These are phyloP conservation scores for Greenwoodochromis staneri DNA, from an alignment of 2,113 vertebrate species.

Conservation along the genomic window DNA sequence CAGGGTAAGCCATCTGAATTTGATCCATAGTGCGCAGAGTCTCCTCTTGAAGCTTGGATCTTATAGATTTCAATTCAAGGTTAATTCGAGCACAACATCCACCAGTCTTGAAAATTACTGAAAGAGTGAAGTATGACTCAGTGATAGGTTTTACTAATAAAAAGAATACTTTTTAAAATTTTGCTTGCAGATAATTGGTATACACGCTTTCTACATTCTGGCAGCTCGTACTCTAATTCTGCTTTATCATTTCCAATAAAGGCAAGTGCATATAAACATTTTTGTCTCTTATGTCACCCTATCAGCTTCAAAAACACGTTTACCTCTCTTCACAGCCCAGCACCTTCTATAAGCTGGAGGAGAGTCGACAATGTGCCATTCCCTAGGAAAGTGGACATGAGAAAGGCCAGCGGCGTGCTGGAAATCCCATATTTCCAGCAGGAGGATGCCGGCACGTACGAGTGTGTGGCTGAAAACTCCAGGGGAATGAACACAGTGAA, in stretches of 20 bases:
- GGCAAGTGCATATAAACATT: neutral
- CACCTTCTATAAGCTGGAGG: conserved; percentile 87
- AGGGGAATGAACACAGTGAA: conserved; percentile 86
- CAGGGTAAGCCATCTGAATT: neutral
- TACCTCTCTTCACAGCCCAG: conserved; percentile 72
- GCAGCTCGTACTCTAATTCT: neutral
- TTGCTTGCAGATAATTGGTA: neutral
- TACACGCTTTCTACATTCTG: neutral
- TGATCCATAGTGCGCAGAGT: neutral
- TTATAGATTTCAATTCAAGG: neutral
- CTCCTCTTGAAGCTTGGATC: neutral
- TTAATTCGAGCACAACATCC: neutral
- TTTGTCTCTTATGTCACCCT: neutral
- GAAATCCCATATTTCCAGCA: conserved; percentile 98
- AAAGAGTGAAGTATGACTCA: neutral
- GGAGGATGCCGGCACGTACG: conserved; percentile 86
- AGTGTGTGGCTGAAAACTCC: conserved; percentile 92
- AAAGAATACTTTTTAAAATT: neutral
- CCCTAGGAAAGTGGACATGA: conserved; percentile 84
- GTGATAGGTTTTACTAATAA: neutral
- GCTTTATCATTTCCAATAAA: neutral
- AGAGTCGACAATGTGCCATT: conserved; percentile 82
- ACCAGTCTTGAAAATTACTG: neutral
- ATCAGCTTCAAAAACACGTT: neutral
- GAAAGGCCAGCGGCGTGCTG: conserved; percentile 83